These are phyloP conservation scores for Chaetogeoica ovagalla DNA, from an alignment of 2,888 invertebrate genomes.

Conservation along the genomic window DNA sequence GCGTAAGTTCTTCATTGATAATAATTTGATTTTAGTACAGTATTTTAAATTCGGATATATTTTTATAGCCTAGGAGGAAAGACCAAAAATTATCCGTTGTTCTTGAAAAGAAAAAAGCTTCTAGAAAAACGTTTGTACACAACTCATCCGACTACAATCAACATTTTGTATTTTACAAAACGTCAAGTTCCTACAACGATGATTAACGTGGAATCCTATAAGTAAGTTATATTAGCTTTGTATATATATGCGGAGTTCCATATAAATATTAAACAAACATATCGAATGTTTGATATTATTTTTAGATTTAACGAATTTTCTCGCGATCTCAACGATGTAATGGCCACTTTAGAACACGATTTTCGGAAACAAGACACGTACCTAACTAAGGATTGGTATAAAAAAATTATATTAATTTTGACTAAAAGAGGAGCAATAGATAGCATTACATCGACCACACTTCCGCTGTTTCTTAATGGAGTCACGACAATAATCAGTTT, in stretches of 20 bases:
- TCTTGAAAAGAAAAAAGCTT: constrained; percentile 35
- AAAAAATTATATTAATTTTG: constrained; percentile 59
- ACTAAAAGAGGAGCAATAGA: constrained; percentile 54
- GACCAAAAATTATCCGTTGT: constrained; percentile 33
- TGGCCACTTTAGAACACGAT: constrained; percentile 57
- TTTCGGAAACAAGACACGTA: constrained; percentile 60
- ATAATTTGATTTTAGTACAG: background rate
- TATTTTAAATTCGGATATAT: background rate
- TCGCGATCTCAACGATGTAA: constrained; percentile 57
- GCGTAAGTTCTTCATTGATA: constrained; percentile 7
- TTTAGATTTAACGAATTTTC: constrained; percentile 46
- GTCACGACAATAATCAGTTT: constrained; percentile 35
- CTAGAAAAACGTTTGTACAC: constrained; percentile 31
- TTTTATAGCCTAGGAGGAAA: constrained; percentile 24
- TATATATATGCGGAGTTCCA: too few relatives aligned
- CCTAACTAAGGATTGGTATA: constrained; percentile 61
- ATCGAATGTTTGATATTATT: background rate
- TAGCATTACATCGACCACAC: background rate
- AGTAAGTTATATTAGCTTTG: constrained; percentile 1
- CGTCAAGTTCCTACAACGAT: constrained; percentile 37
- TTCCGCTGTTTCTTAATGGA: constrained; percentile 32
- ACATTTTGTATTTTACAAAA: constrained; percentile 33
- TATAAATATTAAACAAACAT: too few relatives aligned
- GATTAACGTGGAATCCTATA: constrained; percentile 34
- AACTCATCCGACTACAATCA: constrained; percentile 40